phyloP scores from a whole-genome alignment of 2,888 invertebrate species.

The Lagria hirta region DNA sequence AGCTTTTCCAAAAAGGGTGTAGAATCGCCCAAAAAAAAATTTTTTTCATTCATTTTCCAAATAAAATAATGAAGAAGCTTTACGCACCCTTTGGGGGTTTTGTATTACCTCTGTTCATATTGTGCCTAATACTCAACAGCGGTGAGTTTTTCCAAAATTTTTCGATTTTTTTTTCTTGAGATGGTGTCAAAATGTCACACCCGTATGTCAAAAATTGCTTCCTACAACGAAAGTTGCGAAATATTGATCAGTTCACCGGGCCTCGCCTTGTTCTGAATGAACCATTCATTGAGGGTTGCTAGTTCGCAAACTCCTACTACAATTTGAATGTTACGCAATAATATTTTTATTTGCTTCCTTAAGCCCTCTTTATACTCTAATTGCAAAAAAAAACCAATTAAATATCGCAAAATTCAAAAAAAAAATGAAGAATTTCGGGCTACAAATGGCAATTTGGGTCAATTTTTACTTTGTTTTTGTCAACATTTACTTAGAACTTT shows the following conservation, averaged over 20 bases:
- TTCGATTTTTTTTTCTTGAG: constrained; percentile 1
- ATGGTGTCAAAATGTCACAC: constrained; percentile 19
- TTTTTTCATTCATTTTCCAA: constrained; percentile 17
- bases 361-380: too few species aligned
- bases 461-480: too few species aligned
- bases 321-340: constrained; percentile 19
- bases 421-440: too few species aligned
- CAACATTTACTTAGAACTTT: too few species aligned
- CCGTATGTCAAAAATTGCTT: constrained; percentile 25
- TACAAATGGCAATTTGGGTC: too few species aligned
- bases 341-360: constrained; percentile 22
- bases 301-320: constrained; percentile 25
- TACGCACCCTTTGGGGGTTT: neutral
- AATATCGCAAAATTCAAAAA: too few species aligned
- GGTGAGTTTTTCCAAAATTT: constrained; percentile 8
- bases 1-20: constrained; percentile 42
- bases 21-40: too few species aligned
- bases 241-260: constrained; percentile 29
- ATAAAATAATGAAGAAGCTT: constrained; percentile 3
- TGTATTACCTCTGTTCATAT: constrained; percentile 5
- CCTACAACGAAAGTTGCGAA: constrained; percentile 25
- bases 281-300: constrained; percentile 27
- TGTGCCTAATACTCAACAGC: constrained; percentile 6
- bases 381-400: too few species aligned
- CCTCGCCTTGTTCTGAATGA: constrained; percentile 29